phyloP scores from a whole-genome alignment of 2,113 vertebrate genomes.

The Cryptomyrus ogoouensis region DNA sequence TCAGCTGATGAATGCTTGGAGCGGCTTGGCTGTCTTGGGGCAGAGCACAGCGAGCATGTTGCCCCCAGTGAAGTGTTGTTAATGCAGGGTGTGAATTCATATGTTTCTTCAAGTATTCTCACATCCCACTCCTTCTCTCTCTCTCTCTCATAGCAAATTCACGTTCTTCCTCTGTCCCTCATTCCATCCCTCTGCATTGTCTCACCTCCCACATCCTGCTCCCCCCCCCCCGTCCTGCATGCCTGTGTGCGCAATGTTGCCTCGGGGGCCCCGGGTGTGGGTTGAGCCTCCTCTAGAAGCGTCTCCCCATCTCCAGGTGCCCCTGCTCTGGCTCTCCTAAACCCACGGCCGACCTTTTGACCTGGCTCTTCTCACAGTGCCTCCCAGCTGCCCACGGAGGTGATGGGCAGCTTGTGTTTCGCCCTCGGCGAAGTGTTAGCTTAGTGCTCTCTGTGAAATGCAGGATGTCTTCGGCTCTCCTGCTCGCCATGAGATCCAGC shows the following conservation, averaged over 20 bases:
- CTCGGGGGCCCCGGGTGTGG: too few relatives aligned
- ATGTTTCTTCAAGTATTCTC: neutral
- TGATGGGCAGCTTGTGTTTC: neutral
- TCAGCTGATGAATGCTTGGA: neutral
- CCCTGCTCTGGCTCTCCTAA: neutral
- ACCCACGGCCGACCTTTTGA: neutral
- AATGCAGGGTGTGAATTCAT: slow-evolving; percentile 11
- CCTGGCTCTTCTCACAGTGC: neutral
- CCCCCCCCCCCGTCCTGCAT: neutral
- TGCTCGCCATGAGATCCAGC: neutral
- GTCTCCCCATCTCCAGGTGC: neutral
- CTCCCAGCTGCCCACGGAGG: slow-evolving; percentile 1
- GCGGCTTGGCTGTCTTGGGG: neutral
- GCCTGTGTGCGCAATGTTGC: neutral
- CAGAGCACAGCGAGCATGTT: neutral
- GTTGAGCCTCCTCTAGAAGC: neutral
- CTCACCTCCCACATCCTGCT: neutral
- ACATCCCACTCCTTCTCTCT: slow-evolving; percentile 10
- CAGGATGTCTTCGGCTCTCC: neutral
- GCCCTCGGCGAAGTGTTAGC: slow-evolving; percentile 20
- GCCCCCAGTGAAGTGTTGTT: slow-evolving; percentile 2
- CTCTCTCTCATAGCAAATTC: neutral
- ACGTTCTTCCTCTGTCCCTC: neutral
- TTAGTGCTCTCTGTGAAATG: slow-evolving; percentile 14
- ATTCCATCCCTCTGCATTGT: neutral